Conservation (phyloP, 2,888 invertebrate species). For the Nephrotoma appendiculata region DNA sequence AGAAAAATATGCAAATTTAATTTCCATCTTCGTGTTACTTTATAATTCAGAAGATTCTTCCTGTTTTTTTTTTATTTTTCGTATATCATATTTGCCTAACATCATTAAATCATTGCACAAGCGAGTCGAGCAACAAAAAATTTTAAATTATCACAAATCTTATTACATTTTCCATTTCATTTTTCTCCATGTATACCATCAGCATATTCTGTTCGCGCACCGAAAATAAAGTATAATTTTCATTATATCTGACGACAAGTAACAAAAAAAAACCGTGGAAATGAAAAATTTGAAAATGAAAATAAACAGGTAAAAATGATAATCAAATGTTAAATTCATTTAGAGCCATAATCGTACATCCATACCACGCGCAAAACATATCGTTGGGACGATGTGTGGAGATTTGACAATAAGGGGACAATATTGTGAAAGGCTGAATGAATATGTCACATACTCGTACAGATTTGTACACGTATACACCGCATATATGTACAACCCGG, state of each 20-base stretch:
- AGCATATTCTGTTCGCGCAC: too few species aligned
- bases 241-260: background rate
- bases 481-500: background rate
- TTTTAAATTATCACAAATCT: background rate
- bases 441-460: too few species aligned
- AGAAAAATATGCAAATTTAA: background rate
- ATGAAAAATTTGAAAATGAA: background rate
- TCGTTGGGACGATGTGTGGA: background rate
- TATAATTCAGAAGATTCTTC: background rate
- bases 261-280: background rate
- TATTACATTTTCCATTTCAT: background rate
- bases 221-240: too few species aligned
- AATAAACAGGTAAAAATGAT: background rate
- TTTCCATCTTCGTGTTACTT: background rate
- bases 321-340: background rate
- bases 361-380: background rate
- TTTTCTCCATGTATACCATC: too few species aligned
- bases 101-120: background rate
- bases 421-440: too few species aligned
- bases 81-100: background rate
- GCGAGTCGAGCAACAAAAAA: background rate
- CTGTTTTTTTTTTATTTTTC: background rate
- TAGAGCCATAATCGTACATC: background rate
- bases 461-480: too few species aligned
- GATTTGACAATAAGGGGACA: too few species aligned